Evolutionary conservation across 2,797 vertebrate genomes (phyloP), one percentile per base, ranked within the genome.

Genomic region (Takifugu ocellatus): DNA sequence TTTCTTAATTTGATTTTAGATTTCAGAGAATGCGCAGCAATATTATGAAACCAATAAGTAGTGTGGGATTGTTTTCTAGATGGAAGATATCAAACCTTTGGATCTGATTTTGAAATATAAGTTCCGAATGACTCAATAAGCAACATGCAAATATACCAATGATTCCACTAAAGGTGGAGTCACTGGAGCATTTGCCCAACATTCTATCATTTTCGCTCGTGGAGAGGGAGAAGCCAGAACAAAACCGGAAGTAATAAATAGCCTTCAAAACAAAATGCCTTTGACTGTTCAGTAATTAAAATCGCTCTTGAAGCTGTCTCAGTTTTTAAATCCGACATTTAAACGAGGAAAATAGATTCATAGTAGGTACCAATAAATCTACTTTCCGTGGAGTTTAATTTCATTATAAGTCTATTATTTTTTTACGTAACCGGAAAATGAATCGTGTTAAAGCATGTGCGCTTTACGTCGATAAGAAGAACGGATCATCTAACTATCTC

Each of bases 101-200:
- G 21, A 21, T 21, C 21, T 21, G 21, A 21, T 21, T 21, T 21
- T 21, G 21, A 21, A 21, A 21, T 21, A 12, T 43, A 43, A 43
- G 12, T 36, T 46, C 51, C 31, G 69, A 56, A 68, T 79, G 54
- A 82, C 82, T 67, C 70, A 61, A 70, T 77, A 79, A 87, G 81
- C 52, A 77, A 62, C 57, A 53, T 33, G 46, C 24, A 63, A 53
- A 45, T 24, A 25, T 8, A 51, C 59, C 45, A 51, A 48, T 12
- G 27, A 50, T 51, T 27, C 56, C 61, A 75, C 84, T 86, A 90
- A 90, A 88, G 55, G 66, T 39, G 50, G 60, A 15, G 8, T 24
- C 3, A 36, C 26, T 46, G 67, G 63, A 84, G 88, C 82, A 78
- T 82, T 74, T 56, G 76, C 71, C 50, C 31, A 58, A 62, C 53